A percentile compares a stretch with the other conserved stretches of the same genome.
phyloP scores from a whole-genome alignment of 2,797 vertebrate species.

The Ceryle rudis region DNA sequence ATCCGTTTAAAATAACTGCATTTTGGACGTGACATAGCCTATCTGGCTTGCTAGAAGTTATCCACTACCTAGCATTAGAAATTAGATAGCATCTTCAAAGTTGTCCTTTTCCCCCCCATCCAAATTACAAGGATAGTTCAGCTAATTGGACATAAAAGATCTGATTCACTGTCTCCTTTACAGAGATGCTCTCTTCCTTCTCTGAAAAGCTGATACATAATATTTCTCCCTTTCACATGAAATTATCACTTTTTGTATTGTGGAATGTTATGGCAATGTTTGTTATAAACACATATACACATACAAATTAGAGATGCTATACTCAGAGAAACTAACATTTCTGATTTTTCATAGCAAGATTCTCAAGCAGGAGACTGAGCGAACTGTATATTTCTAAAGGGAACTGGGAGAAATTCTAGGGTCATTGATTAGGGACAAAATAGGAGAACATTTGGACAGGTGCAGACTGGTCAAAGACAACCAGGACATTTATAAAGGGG shows the following conservation, averaged over 20 bases:
- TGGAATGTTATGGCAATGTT: background rate
- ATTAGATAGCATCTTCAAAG: background rate
- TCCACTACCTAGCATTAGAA: background rate
- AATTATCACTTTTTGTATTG: background rate
- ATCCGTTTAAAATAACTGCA: background rate
- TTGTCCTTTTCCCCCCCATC: background rate
- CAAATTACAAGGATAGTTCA: background rate
- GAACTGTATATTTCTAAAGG: slow-evolving; percentile 10
- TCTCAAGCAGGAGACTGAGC: background rate
- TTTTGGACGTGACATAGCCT: background rate
- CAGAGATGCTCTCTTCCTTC: background rate
- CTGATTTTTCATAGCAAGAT: background rate
- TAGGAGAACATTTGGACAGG: slow-evolving; percentile 55
- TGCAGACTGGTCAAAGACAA: slow-evolving; percentile 68
- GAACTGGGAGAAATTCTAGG: slow-evolving; percentile 46
- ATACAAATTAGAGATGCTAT: background rate
- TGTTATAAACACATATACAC: background rate
- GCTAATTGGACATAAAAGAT: background rate
- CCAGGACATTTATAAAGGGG: slow-evolving; percentile 66
- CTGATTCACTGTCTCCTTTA: background rate
- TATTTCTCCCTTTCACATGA: background rate
- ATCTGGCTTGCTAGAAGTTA: background rate
- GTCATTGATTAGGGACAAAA: slow-evolving; percentile 61
- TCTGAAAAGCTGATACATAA: background rate
- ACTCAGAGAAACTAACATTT: background rate